Evolutionary conservation across 1,140 invertebrate genomes (phyloP), one percentile per base, ranked within the genome.

Genomic region (Brachionus paranguensis): DNA sequence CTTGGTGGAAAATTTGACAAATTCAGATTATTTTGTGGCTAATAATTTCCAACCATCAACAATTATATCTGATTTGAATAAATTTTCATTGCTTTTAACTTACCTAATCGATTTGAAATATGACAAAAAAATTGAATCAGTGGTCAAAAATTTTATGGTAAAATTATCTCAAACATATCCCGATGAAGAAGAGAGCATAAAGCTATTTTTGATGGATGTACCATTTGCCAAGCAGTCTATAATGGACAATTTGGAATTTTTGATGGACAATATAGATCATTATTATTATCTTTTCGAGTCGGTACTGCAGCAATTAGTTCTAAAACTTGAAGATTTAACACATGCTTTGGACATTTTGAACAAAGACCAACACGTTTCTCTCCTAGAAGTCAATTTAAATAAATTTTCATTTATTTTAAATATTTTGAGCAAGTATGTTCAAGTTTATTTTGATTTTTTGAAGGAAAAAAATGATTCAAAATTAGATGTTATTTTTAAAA

Each of bases 371-470:
- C 14, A 72, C 20, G 3, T 72, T 5, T 20, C 43, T 43, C 6
- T 53, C 1, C 41, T 60, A n/a, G 24, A 60, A 27, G 2, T 27
- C 11, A 60, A 81, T 81, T 64, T 81, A 45, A 8, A 65, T 2
- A 64, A 47, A 27, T 60, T 81, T 43, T 64, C 55, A n/a, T 81
- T 81, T 45, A 29, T 11, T 14, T 20, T 81, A 43, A 33, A 81
- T 27, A 24, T 81, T n/a, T 20, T 81, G 3, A 20, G 41, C 29
- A 81, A 81, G 20, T 81, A 81, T 47, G 60, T 29, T 37, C 7
- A n/a, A 11, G 55, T 81, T 12, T 81, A 81, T 81, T 68, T 81
- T 27, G 78, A 81, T 43, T 47, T 81, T 29, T 27, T 81, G 4
- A 81, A 68, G 20, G 8, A 50, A 14, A 50, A 50, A 47, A 50